These are phyloP conservation scores for Vimba vimba DNA, from an alignment of 2,113 vertebrate species.

Conservation along the genomic window DNA sequence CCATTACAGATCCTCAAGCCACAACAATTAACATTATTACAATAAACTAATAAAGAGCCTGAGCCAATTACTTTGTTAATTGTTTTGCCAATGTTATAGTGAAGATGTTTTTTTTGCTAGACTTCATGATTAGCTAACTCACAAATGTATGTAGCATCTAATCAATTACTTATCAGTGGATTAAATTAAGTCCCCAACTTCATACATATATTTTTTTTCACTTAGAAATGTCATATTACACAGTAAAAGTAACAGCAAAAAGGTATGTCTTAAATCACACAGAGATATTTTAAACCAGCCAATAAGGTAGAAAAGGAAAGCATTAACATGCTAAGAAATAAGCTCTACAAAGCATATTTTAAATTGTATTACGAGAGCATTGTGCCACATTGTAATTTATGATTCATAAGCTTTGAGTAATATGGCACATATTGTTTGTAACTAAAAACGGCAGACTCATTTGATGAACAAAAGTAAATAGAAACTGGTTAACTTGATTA, in stretches of 20 bases:
- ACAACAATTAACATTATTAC: neutral
- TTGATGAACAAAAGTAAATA: neutral
- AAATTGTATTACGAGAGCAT: neutral
- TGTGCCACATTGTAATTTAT: neutral
- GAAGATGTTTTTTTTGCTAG: neutral
- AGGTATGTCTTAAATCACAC: neutral
- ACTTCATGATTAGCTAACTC: neutral
- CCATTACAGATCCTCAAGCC: neutral
- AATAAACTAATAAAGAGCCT: neutral
- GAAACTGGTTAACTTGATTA: neutral
- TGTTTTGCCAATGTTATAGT: neutral
- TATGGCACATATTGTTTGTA: neutral
- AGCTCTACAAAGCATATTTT: neutral
- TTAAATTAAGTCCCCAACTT: neutral
- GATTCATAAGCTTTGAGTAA: constrained; percentile 23
- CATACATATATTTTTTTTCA: too few relatives aligned
- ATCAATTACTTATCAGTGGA: neutral
- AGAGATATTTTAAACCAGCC: neutral
- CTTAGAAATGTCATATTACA: neutral
- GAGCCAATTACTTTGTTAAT: neutral
- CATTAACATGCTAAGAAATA: neutral
- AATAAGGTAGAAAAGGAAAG: neutral
- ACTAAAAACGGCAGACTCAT: neutral
- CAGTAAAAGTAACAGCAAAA: neutral
- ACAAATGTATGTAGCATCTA: neutral